These are phyloP conservation scores for Pilophorus perplexus DNA, from an alignment of 2,888 invertebrate genomes.

Conservation along the genomic window DNA sequence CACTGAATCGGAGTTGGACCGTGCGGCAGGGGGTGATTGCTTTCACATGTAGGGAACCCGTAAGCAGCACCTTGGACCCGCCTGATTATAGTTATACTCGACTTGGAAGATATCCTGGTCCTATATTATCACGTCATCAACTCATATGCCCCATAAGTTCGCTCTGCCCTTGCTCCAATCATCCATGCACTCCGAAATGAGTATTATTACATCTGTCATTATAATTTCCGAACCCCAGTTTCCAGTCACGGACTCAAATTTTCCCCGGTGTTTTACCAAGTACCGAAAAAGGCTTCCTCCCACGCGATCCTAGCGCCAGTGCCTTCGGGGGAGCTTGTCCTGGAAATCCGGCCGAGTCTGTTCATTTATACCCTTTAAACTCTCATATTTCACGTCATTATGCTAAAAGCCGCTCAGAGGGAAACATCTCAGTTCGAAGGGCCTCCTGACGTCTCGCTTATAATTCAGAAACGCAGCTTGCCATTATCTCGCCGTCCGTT, in stretches of 20 bases:
- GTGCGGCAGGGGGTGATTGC: constrained; percentile 22
- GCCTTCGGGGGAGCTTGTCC: background rate
- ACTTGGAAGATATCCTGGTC: background rate
- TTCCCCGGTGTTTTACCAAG: constrained; percentile 12
- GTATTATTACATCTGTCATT: constrained; percentile 41
- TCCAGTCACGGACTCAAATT: constrained; percentile 38
- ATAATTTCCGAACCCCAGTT: constrained; percentile 40
- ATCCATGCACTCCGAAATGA: constrained; percentile 16
- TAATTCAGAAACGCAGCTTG: too few species aligned
- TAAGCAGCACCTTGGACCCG: constrained; percentile 18
- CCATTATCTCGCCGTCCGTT: too few species aligned
- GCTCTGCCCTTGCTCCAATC: background rate
- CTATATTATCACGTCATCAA: constrained; percentile 38
- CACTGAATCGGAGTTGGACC: constrained; percentile 29
- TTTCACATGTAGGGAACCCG: constrained; percentile 30
- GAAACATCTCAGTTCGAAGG: background rate
- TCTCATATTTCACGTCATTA: background rate
- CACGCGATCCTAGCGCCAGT: constrained; percentile 12
- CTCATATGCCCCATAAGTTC: constrained; percentile 31
- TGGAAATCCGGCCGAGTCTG: background rate
- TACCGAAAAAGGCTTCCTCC: constrained; percentile 11
- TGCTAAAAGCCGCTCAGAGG: background rate
- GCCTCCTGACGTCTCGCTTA: too few species aligned
- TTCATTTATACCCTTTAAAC: background rate
- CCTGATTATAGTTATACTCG: constrained; percentile 32